These are phyloP conservation scores for Dasyurus viverrinus DNA, from an alignment of 2,113 vertebrate species.

Conservation along the genomic window DNA sequence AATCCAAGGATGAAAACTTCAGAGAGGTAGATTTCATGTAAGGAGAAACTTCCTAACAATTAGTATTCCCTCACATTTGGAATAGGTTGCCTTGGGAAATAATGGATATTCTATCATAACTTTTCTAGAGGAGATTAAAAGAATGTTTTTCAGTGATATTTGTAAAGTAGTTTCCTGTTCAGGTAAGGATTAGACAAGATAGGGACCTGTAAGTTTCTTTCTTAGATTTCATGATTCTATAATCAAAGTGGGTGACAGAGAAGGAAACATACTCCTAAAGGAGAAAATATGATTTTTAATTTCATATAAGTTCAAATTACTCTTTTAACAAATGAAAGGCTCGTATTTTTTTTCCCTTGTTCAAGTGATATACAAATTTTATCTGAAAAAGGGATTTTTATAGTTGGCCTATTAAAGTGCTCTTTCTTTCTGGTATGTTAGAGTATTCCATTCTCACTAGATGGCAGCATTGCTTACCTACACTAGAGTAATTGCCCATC, in stretches of 20 bases:
- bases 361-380: neutral
- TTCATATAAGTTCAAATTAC: neutral
- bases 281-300: neutral
- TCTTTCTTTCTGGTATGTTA: neutral
- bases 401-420: neutral
- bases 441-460: constrained; percentile 50
- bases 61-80: neutral
- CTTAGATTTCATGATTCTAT: neutral
- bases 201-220: neutral
- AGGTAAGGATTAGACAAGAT: neutral
- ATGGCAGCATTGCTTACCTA: constrained; percentile 62
- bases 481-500: neutral
- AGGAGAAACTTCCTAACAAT: neutral
- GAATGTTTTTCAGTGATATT: neutral
- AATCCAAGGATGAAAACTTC: neutral
- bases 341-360: neutral
- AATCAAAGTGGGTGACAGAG: neutral
- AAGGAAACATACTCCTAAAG: neutral
- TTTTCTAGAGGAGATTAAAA: neutral
- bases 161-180: neutral
- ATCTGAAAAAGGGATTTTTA: neutral
- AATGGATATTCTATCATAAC: neutral
- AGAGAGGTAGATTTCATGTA: neutral
- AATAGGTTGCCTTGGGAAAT: neutral
- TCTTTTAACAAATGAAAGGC: neutral